Conservation (phyloP, 2,797 vertebrate species). For the Luscinia megarhynchos region DNA sequence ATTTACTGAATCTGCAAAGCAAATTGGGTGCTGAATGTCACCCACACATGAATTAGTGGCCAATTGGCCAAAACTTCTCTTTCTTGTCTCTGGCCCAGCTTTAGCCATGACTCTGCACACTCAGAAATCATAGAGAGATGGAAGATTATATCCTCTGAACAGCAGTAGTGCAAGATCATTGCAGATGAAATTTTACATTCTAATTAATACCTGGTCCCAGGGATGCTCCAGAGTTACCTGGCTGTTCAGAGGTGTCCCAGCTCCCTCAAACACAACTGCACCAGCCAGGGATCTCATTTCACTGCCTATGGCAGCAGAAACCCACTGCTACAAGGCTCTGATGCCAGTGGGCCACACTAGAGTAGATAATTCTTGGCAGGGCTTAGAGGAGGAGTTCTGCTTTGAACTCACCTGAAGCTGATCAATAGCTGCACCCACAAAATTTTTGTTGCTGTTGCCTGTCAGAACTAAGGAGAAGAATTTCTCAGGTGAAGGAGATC, state of each 20-base stretch:
- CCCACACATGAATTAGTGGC: background rate
- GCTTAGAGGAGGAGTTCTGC: background rate
- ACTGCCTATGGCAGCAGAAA: background rate
- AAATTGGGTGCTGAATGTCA: background rate
- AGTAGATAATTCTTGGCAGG: background rate
- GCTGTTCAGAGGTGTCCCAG: background rate
- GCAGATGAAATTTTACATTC: background rate
- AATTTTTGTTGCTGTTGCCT: background rate
- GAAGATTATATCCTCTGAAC: background rate
- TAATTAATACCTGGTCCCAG: background rate
- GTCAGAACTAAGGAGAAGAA: background rate
- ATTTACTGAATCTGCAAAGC: background rate
- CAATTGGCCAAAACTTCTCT: background rate
- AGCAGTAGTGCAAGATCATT: background rate
- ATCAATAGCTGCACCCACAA: background rate
- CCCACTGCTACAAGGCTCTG: background rate
- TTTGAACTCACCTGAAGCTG: background rate
- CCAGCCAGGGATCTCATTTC: background rate
- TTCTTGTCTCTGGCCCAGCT: background rate
- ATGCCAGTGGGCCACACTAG: background rate
- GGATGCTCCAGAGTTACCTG: background rate
- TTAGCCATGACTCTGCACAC: background rate
- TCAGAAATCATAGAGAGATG: background rate
- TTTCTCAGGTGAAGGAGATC: background rate
- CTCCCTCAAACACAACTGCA: background rate